Conservation (phyloP, 2,113 vertebrate genomes). For the Plecotus auritus region DNA sequence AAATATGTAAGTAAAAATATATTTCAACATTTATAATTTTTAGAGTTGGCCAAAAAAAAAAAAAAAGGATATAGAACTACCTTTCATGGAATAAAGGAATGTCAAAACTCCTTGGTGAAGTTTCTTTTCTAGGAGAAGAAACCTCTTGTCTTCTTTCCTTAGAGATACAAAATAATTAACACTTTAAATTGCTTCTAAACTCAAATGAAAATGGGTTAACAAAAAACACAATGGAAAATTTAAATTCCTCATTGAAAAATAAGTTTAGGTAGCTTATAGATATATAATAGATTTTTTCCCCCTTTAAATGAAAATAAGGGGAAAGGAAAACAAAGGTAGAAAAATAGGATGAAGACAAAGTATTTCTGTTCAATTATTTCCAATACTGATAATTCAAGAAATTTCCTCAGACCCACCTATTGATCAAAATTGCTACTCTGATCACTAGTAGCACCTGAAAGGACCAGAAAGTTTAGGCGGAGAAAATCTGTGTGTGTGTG, state of each 20-base stretch:
- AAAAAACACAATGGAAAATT: slow-evolving; percentile 44
- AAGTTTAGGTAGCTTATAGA: neutral
- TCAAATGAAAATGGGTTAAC: slow-evolving; percentile 40
- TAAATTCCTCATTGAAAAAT: slow-evolving; percentile 1
- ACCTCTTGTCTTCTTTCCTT: slow-evolving; percentile 79
- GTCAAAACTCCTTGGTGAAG: slow-evolving; percentile 67
- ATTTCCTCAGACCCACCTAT: slow-evolving; percentile 12
- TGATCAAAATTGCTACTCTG: slow-evolving; percentile 21
- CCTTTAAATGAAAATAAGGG: neutral
- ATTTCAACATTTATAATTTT: slow-evolving; percentile 38
- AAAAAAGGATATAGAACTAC: slow-evolving; percentile 70
- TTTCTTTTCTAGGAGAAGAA: slow-evolving; percentile 78
- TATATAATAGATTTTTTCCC: neutral
- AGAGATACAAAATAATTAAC: slow-evolving; percentile 71
- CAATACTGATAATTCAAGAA: slow-evolving; percentile 21
- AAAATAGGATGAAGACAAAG: neutral
- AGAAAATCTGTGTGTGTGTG: neutral
- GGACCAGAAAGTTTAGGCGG: neutral
- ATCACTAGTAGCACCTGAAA: neutral
- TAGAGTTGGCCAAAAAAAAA: slow-evolving; percentile 34
- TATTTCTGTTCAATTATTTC: slow-evolving; percentile 34
- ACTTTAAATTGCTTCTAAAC: slow-evolving; percentile 65
- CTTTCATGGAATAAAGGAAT: slow-evolving; percentile 76
- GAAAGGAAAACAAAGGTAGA: slow-evolving; percentile 33
- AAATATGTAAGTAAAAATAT: slow-evolving; percentile 17